Base-by-base conservation (phyloP, 2,113 vertebrate genomes). In the Himantopus leucocephalus region DNA sequence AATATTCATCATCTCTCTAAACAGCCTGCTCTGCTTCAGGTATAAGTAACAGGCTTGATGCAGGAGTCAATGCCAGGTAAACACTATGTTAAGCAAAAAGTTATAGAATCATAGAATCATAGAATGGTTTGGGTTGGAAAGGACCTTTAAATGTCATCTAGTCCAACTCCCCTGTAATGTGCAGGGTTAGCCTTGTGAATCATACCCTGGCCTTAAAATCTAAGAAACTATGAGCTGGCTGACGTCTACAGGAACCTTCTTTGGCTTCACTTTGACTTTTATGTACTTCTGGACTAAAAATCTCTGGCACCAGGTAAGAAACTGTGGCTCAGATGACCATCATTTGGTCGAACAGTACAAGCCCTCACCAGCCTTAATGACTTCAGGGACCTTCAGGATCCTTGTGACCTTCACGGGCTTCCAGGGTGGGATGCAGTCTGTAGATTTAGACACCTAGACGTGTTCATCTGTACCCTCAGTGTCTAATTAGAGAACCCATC, bases 191-290 rank as follows among this genome's bases (percentile, higher is more conserved):
- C 47, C 26, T 70, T 37, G 34, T 92, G 67, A 94, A 39, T 94
- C 80, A 91, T 73, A 53, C 24, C 43, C 50, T 86, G 75, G 63
- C 53, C 45, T 85, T 77, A n/a, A 91, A 88, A 53, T 43, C 59
- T 56, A 67, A 78, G 53, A 74, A 92, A 37, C 34, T 76, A 3
- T 11, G 63, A 88, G 63, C 67, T 68, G 67, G 29, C 67, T 53
- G 72, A 29, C 56, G 13, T 35, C 71, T 76, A 12, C 17, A 70
- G 35, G n/a, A 93, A 26, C 24, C 3, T 85, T 66, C 48, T 76
- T 82, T 76, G 88, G 39, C 58, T 89, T 92, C 24, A 26, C 37
- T 88, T 88, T 82, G 78, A 73, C 53, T 62, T 93, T 93, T 68
- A 56, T 1, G 0, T 50, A 62, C 34, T 90, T 58, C 32, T 76